Evolutionary conservation across 2,113 vertebrate species (phyloP).

Genomic region (Xerus inauris): DNA sequence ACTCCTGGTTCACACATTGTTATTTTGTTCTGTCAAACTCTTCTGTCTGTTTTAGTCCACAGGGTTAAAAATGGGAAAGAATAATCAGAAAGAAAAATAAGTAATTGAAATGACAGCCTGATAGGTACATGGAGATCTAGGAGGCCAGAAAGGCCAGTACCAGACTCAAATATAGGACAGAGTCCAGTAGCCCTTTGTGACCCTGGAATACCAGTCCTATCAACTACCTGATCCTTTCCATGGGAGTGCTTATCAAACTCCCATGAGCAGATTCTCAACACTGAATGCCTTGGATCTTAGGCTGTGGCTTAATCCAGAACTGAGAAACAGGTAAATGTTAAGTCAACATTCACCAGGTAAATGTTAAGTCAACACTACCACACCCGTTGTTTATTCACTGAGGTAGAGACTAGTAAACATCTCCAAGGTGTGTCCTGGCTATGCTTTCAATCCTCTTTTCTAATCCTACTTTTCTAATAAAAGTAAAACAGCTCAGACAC

Average conservation of each 20-base stretch:
- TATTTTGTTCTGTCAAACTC: constrained; percentile 16
- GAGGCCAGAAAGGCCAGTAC: background rate
- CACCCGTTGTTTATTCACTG: background rate
- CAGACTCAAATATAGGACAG: background rate
- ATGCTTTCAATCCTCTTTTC: background rate
- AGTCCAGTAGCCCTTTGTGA: background rate
- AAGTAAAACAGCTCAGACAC: background rate
- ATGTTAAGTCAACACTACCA: background rate
- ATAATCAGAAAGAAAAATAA: background rate
- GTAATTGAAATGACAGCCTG: background rate
- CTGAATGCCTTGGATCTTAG: constrained; percentile 8
- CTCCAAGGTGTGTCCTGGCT: background rate
- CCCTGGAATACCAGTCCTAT: background rate
- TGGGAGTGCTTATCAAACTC: background rate
- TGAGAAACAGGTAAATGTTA: background rate
- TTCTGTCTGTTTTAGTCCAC: background rate
- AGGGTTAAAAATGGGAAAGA: background rate
- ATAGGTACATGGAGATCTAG: background rate
- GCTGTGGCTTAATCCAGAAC: background rate
- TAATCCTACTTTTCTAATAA: background rate
- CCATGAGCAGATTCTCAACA: background rate
- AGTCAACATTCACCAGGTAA: background rate
- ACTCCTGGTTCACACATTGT: background rate
- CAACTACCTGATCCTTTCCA: background rate
- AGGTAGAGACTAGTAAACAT: background rate